Evolutionary conservation across 2,888 invertebrate genomes (phyloP).

Genomic region (Silvanus unidentatus): DNA sequence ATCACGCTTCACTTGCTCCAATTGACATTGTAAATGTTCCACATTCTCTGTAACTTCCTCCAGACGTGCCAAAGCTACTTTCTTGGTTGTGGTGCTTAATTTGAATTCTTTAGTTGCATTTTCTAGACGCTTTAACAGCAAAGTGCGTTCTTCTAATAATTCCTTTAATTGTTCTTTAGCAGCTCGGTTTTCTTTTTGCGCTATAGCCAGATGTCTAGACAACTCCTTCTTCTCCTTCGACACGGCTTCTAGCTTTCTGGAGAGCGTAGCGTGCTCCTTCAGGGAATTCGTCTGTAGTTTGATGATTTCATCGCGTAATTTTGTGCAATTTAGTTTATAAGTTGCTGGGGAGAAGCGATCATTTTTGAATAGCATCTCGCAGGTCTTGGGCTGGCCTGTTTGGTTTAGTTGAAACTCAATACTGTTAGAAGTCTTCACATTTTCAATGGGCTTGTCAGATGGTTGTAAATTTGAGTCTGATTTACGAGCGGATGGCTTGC

Average conservation of each 20-base stretch:
- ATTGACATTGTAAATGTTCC: conserved; percentile 26
- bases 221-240: conserved; percentile 36
- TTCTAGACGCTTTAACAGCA: conserved; percentile 34
- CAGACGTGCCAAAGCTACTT: conserved; percentile 34
- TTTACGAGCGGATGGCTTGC: conserved; percentile 8
- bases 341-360: neutral
- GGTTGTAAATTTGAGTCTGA: conserved; percentile 8
- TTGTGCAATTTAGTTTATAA: conserved; percentile 22
- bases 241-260: conserved; percentile 33
- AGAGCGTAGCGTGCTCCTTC: conserved; percentile 33
- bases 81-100: conserved; percentile 36
- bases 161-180: conserved; percentile 39
- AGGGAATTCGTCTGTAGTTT: conserved; percentile 30
- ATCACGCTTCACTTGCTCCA: conserved; percentile 33
- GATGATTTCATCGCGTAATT: conserved; percentile 33
- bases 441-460: too few species aligned
- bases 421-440: neutral
- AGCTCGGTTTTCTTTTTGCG: conserved; percentile 36
- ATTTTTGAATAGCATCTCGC: conserved; percentile 2
- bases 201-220: conserved; percentile 24
- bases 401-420: neutral
- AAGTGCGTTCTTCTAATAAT: conserved; percentile 33
- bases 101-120: conserved; percentile 38
- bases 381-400: neutral
- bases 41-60: conserved; percentile 31